Evolutionary conservation across 2,113 vertebrate species (phyloP), one percentile per base, ranked within the genome.

Genomic region (Sylvietta virens): DNA sequence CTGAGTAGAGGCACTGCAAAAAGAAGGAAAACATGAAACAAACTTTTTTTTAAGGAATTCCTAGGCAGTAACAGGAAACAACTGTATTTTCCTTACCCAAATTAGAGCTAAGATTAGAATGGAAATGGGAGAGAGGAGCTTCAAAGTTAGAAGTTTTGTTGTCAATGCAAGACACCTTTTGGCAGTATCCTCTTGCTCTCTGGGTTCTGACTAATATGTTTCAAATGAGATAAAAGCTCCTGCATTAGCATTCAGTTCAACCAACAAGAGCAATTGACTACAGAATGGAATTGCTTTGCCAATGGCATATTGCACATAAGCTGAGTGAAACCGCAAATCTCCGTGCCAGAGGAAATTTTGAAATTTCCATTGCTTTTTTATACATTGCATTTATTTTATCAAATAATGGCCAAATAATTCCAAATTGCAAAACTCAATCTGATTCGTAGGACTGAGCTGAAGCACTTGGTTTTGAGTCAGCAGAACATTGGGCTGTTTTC

Each of bases 241-340:
- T 73, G 81, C 71, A 96, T 90, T 66, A 94, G 88, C 92, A 96
- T 93, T 90, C 85, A 58, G 64, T 51, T 88, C 93, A 93, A 77
- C 81, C 94, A 91, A 86, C 87, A 92, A 27, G 67, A 80, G 64
- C 71, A 73, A 56, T 2, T 77, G 87, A 78, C 79, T 82, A 50
- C 1, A 71, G 85, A 60, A 78, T 39, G 60, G 86, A 95, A 88
- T n/a, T 88, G 54, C 64, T 83, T 94, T 96, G 94, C 92, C 92
- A 93, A 62, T 81, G 90, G 94, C 88, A 60, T 13, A 62, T 28
- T 74, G 70, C 89, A 81, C 61, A 64, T 61, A 83, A 90, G 77
- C 74, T 22, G 85, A 85, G 51, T 26, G 58, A 92, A 94, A 94
- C 66, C 1, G 2, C 47, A 57, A 83, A 92, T 80, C 78, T 70